A percentile compares a stretch with the other conserved stretches of the same genome.
Evolutionary conservation across 2,888 invertebrate species (phyloP).

Genomic region (Lymantria dispar): DNA sequence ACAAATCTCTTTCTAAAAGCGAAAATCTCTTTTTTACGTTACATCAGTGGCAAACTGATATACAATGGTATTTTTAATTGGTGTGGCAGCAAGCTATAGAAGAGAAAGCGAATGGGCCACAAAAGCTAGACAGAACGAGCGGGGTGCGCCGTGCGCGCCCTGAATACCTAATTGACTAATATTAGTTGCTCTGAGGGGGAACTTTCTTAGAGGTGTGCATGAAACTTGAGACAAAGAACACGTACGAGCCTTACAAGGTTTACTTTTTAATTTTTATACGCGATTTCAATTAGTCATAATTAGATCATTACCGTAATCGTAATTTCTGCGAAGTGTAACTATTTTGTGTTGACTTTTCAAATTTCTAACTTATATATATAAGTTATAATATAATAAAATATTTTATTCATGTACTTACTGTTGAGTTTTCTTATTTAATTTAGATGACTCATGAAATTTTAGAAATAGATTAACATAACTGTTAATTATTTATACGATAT

Average conservation of each 20-base stretch:
- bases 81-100: conserved; percentile 43
- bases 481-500: too few relatives aligned
- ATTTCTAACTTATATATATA: too few relatives aligned
- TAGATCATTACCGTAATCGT: background rate
- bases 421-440: too few relatives aligned
- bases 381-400: too few relatives aligned
- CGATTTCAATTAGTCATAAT: conserved; percentile 41
- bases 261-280: conserved; percentile 68
- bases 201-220: conserved; percentile 73
- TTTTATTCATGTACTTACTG: too few relatives aligned
- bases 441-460: too few relatives aligned
- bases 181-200: conserved; percentile 72
- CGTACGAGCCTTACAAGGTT: conserved; percentile 65
- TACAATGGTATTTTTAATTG: conserved; percentile 38
- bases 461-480: too few relatives aligned
- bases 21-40: too few relatives aligned
- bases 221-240: conserved; percentile 78
- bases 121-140: conserved; percentile 57
- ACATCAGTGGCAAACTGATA: background rate
- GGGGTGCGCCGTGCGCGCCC: conserved; percentile 65
- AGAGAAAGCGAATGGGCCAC: conserved; percentile 41
- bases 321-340: too few relatives aligned
- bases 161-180: conserved; percentile 81
- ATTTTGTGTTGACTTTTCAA: too few relatives aligned
- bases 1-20: too few relatives aligned